Evolutionary conservation across 2,888 invertebrate species (phyloP).

Genomic region (Pseudococcus jackbeardsleyi): DNA sequence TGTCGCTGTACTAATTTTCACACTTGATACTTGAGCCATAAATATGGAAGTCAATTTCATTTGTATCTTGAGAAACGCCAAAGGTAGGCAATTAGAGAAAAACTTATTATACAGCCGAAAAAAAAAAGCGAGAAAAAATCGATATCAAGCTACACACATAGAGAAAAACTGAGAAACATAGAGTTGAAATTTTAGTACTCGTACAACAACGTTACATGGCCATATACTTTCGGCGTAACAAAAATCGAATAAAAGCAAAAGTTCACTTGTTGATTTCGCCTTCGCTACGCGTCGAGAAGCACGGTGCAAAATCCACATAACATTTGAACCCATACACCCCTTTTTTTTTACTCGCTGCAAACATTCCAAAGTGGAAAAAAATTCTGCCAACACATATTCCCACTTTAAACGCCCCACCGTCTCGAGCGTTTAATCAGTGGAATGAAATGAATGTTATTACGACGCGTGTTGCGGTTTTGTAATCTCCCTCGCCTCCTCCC

Average conservation of each 20-base stretch:
- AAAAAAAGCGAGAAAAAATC: too few relatives aligned
- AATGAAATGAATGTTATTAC: constrained; percentile 34
- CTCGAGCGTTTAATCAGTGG: background rate
- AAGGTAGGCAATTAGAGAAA: too few relatives aligned
- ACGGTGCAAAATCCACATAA: background rate
- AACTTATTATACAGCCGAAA: too few relatives aligned
- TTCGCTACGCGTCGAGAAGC: background rate
- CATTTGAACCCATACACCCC: background rate
- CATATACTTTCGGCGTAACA: background rate
- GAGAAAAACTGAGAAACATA: too few relatives aligned
- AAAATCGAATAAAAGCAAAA: constrained; percentile 27
- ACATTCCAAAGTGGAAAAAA: background rate
- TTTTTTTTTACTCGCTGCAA: too few relatives aligned
- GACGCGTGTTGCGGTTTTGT: background rate
- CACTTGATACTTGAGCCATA: background rate
- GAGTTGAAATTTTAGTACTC: too few relatives aligned
- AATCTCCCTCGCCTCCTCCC: background rate
- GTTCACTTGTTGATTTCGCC: constrained; percentile 33
- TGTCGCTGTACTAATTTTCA: background rate
- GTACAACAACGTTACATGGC: too few relatives aligned
- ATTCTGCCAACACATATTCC: background rate
- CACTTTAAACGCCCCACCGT: background rate
- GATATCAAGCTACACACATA: too few relatives aligned
- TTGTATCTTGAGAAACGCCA: too few relatives aligned
- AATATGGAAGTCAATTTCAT: too few relatives aligned